These are phyloP conservation scores for Lacerta agilis DNA, from an alignment of 2,797 vertebrate species.

Conservation along the genomic window DNA sequence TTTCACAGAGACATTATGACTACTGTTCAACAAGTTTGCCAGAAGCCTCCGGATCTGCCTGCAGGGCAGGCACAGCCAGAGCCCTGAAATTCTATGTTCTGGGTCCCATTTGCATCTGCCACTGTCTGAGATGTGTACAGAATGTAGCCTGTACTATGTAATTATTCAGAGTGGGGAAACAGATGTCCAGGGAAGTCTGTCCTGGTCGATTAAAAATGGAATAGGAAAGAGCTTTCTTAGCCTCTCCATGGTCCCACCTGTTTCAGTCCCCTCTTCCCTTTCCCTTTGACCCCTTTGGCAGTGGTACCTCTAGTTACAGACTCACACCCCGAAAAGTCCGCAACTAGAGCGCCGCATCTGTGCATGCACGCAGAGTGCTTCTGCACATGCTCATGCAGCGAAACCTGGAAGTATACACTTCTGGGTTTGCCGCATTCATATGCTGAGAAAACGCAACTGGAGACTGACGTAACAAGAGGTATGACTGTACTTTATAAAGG, in stretches of 20 bases:
- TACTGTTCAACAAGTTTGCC: background rate
- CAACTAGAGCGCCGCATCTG: too few species aligned
- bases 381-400: too few species aligned
- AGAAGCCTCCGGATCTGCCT: background rate
- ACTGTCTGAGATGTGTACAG: background rate
- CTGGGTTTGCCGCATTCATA: too few species aligned
- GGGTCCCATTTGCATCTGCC: background rate
- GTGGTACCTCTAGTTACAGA: too few species aligned
- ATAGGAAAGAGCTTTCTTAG: background rate
- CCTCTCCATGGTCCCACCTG: too few species aligned
- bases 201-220: background rate
- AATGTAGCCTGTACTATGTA: background rate
- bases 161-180: background rate
- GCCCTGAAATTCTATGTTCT: background rate
- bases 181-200: background rate
- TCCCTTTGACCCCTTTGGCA: background rate
- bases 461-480: too few species aligned
- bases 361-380: rapidly evolving
- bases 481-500: too few species aligned
- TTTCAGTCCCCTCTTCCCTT: background rate
- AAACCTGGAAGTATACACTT: too few species aligned
- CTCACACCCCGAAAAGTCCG: too few species aligned
- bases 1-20: background rate
- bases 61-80: background rate
- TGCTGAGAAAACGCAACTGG: too few species aligned